Base-by-base conservation (phyloP, 2,113 vertebrate genomes). In the Chionomys nivalis region DNA sequence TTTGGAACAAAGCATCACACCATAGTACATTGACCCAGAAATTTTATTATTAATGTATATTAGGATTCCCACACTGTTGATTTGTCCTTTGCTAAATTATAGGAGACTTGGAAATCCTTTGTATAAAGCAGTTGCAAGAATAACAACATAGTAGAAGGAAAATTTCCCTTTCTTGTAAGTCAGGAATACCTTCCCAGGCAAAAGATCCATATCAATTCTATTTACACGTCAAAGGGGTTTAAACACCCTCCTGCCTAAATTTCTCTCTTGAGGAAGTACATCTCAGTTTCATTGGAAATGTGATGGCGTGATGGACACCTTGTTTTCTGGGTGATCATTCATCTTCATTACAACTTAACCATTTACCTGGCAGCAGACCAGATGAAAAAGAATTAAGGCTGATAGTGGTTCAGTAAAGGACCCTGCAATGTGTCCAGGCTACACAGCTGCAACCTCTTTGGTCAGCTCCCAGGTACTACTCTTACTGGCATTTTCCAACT, bases 371-470 rank as follows among this genome's bases (percentile, higher is more conserved):
- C 39, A 63, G 14, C 1, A 42, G n/a, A 87, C 17, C 58, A 78
- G 79, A 63, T 6, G 28, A 68, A 31, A 79, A 9, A 66, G 23
- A 68, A 4, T 0, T 26, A 55, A 87, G 49, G 7, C 23, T 91
- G 42, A 52, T 63, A 1, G 31, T 10, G 70, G 39, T 8, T 11
- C 24, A 26, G 26, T 10, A 17, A 28, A 31, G 10, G 31, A n/a
- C 9, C 4, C 16, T 44, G 14, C 14, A 3, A 66, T 52, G 19
- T 31, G 5, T 49, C 55, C 68, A 5, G 17, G 21, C 81, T 44
- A 78, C 0, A 47, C 16, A 83, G 11, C 9, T 13, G 1, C 2
- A 8, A 0, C 1, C 17, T 10, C 28, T 39, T 61, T 23, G 52
- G 16, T 13, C 31, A 88, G 2, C n/a, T 73, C 49, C 79, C 24